Evolutionary conservation across 2,888 invertebrate genomes (phyloP).

Genomic region (Leistus spinibarbis): DNA sequence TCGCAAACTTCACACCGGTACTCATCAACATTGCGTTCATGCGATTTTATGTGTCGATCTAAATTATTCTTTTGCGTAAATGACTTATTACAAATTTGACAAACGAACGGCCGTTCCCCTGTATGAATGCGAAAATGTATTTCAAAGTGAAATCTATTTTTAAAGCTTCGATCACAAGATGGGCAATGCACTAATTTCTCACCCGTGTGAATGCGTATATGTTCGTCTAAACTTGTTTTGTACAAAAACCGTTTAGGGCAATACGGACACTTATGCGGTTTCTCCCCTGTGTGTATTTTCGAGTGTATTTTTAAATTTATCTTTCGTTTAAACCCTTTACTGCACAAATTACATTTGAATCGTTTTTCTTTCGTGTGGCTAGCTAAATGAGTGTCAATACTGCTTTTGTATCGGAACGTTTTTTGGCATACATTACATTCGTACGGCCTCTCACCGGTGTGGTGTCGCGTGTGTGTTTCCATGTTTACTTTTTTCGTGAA

Average conservation of each 20-base stretch:
- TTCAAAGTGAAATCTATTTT: conserved; percentile 29
- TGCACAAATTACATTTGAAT: conserved; percentile 48
- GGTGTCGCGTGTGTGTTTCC: conserved; percentile 47
- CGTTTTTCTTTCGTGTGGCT: conserved; percentile 47
- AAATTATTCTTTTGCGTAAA: conserved; percentile 34
- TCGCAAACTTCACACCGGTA: conserved; percentile 19
- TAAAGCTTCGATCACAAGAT: conserved; percentile 29
- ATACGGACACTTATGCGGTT: conserved; percentile 46
- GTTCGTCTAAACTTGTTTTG: conserved; percentile 31
- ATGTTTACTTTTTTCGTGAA: conserved; percentile 47
- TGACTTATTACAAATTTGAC: conserved; percentile 15
- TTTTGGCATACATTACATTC: conserved; percentile 20
- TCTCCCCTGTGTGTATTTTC: conserved; percentile 48
- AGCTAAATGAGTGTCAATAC: conserved; percentile 42
- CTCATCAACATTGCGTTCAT: conserved; percentile 7
- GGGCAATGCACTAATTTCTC: conserved; percentile 26
- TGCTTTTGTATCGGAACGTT: conserved; percentile 25
- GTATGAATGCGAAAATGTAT: conserved; percentile 28
- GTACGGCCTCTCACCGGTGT: conserved; percentile 46
- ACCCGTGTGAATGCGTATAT: conserved; percentile 19
- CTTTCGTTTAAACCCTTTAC: conserved; percentile 48
- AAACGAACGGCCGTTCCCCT: conserved; percentile 16
- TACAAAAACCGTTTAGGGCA: conserved; percentile 26
- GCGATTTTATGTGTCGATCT: conserved; percentile 20
- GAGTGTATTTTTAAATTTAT: conserved; percentile 48